These are phyloP conservation scores for Oeneis ivallda DNA, from an alignment of 2,888 invertebrate genomes.

Conservation along the genomic window DNA sequence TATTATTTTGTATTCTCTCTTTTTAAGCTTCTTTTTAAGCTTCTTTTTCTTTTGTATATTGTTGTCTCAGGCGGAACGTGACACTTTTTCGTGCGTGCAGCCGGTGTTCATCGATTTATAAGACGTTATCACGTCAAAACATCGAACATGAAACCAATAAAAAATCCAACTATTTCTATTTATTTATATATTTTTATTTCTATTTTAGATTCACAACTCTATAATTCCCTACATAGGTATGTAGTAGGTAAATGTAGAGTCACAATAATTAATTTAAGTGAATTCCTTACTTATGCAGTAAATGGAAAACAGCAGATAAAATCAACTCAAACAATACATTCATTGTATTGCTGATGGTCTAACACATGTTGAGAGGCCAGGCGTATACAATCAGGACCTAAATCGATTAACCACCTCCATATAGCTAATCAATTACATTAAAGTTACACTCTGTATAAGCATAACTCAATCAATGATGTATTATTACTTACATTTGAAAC, in stretches of 20 bases:
- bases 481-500: too few species aligned
- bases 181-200: too few species aligned
- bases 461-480: neutral
- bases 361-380: slow-evolving; percentile 36
- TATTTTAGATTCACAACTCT: too few species aligned
- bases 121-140: too few species aligned
- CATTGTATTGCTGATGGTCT: slow-evolving; percentile 5
- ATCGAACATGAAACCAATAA: neutral
- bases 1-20: too few species aligned
- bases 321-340: neutral
- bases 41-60: too few species aligned
- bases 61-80: too few species aligned
- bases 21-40: too few species aligned
- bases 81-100: too few species aligned
- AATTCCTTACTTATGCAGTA: neutral
- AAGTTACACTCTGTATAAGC: slow-evolving; percentile 14
- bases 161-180: neutral
- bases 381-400: slow-evolving; percentile 43
- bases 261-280: neutral
- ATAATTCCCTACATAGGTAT: too few species aligned
- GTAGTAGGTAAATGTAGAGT: neutral
- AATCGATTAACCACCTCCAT: slow-evolving; percentile 44
- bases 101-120: too few species aligned
- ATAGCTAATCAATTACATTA: slow-evolving; percentile 39
- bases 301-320: slow-evolving; percentile 5